Conservation (phyloP, 2,113 vertebrate genomes). For the Channa maculata region DNA sequence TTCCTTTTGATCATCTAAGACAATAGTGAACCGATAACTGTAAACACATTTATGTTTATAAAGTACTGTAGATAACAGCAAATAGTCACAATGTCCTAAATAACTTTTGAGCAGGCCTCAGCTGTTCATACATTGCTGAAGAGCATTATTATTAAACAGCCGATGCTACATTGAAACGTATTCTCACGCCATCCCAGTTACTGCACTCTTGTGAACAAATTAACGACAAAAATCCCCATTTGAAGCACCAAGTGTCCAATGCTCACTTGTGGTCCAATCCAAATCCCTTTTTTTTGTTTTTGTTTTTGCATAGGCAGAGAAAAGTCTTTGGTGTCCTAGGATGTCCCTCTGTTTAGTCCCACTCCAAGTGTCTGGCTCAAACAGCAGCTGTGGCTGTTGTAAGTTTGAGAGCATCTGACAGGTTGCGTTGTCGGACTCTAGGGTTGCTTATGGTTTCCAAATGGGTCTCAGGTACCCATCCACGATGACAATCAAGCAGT, state of each 20-base stretch:
- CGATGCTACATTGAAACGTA: slow-evolving; percentile 14
- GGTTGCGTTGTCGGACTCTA: slow-evolving; percentile 86
- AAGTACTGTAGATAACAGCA: not conserved
- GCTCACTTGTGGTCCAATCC: not conserved
- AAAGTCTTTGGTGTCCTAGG: not conserved
- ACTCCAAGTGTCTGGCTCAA: slow-evolving; percentile 33
- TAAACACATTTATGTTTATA: slow-evolving; percentile 6
- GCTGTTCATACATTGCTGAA: slow-evolving; percentile 14
- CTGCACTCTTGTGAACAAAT: slow-evolving; percentile 11
- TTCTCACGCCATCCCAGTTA: slow-evolving; percentile 13
- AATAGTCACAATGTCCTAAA: slow-evolving; percentile 10
- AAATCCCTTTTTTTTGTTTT: too few relatives aligned
- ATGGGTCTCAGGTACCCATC: slow-evolving; percentile 90
- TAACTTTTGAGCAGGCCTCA: slow-evolving; percentile 26
- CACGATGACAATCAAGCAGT: slow-evolving; percentile 91
- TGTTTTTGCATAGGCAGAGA: not conserved
- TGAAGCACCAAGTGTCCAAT: slow-evolving; percentile 18
- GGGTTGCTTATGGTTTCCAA: slow-evolving; percentile 90
- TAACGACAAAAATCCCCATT: slow-evolving; percentile 12
- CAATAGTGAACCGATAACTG: slow-evolving; percentile 4
- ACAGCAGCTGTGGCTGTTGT: slow-evolving; percentile 86
- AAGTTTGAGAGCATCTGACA: slow-evolving; percentile 91
- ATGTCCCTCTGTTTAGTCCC: not conserved
- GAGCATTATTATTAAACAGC: slow-evolving; percentile 29
- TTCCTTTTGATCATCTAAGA: slow-evolving; percentile 22